Base-by-base conservation (phyloP, 2,888 invertebrate genomes). In the Stenichneumon culpator region DNA sequence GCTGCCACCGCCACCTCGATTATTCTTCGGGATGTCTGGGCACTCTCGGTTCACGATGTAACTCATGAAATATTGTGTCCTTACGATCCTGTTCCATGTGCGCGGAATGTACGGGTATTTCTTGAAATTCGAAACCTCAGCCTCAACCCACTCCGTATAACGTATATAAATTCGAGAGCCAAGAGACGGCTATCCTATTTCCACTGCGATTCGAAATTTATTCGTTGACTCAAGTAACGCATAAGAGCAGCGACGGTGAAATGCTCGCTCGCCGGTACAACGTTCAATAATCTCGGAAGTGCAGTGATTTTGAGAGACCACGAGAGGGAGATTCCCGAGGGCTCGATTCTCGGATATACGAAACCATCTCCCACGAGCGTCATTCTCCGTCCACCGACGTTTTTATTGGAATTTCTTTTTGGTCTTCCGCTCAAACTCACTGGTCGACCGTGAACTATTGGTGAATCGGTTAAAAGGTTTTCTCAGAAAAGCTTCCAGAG, bases 141-240 rank as follows among this genome's bases (percentile, higher is more conserved):
- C 67, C 57, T 28, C 19, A 3, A n/a, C 9, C 39, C 14, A 7
- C 57, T 52, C 19, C 3, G 22, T 22, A 9, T 11, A 54, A n/a
- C 14, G 16, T 14, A 16, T 73, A 68, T 60, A 68, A 57, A 74
- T 52, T 44, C 44, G 70, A 47, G 57, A 44, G 54, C 65, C 60
- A 60, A 14, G 68, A 79, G 68, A 69, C 39, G 83, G 50, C 44
- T 79, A 83, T 68, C 73, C 73, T 57, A 83, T 83, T 79, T 83
- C 73, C 68, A 68, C 79, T 79, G 74, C 68, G 60, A 83, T 79
- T 44, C 52, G 25, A 79, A 83, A 83, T 83, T 83, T 83, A 83
- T 83, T 65, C 68, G 73, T 68, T 47, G 50, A 16, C 19, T 36
- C 67, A 1, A 39, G 67, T 1, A 67, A 7, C 28, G n/a, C 67